Base-by-base conservation (phyloP, 37 sponge, comb jelly and placozoan genomes). In the Ianthella basta region DNA sequence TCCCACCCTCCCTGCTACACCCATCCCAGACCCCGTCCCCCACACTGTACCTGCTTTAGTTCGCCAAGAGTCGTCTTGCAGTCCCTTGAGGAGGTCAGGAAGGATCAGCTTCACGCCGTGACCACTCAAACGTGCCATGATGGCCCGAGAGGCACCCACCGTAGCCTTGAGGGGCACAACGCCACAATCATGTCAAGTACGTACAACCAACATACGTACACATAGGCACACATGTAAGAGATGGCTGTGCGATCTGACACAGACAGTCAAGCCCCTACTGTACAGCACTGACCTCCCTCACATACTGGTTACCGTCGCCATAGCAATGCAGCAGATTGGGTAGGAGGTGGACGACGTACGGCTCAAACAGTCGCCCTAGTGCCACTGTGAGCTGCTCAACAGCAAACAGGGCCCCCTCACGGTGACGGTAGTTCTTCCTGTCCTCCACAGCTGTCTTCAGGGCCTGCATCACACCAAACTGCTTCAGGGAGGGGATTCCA, bases 61-160 rank as follows among this genome's bases (percentile, higher is more conserved):
- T 55, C 99, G 83, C 99, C 99, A 99, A 0, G 94, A 93, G 81
- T 99, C 99, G 44, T 99, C 97, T 30, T 97, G 84, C 24, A 99
- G 91, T 40, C 96, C 99, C 20, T 82, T 83, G 77, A 99, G 83
- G 18, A 99, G 91, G 33, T 93, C 91, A 8, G 99, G 99, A n/a
- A 99, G 91, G 32, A 99, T 88, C 35, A 95, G 91, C 80, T 97
- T 99, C 57, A 99, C 97, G 21, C 99, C 99, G 86, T 99, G 97
- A 29, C 90, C 94, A 86, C 99, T 99, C 60, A 99, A 84, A 50
- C 97, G 87, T 23, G 83, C 83, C 99, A 99, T 99, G 64, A 99
- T 95, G 27, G 96, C 94, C 1, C 88, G 72, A 16, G 99, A 94
- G 24, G 99, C 93, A 16, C 88, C 88, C 38, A 94, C 92, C 1